Evolutionary conservation across 2,797 vertebrate genomes (phyloP), one percentile per base, ranked within the genome.

Genomic region (Phylloscopus collybita): DNA sequence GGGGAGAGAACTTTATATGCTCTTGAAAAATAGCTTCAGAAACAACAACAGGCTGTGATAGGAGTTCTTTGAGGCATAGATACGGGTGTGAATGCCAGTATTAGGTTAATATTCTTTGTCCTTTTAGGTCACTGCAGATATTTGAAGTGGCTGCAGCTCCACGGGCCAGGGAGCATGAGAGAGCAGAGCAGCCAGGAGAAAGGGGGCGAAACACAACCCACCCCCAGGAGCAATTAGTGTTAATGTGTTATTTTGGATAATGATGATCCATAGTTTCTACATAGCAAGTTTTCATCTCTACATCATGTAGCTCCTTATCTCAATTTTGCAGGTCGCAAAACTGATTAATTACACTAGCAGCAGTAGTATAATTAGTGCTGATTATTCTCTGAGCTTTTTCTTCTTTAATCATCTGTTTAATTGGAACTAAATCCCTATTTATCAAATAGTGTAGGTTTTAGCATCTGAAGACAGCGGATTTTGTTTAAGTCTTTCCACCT

Each of bases 401-500:
- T 84, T 92, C 88, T 95, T 92, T 94, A 94, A 89, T 91, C 90
- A 65, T 93, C 26, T 87, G 51, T 76, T 85, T 93, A 95, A 95
- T 94, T 94, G 67, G 78, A 91, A 85, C 73, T 66, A 93, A 94
- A 92, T 92, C 80, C 84, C 36, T 74, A 51, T 95, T 92, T 96
- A 92, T 92, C 88, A 87, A 93, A 54, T 80, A 70, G 11, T 6
- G 6, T 69, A 23, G 49, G 26, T 57, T 95, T 85, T 80, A 82
- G 34, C 38, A 74, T 78, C 53, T 30, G 74, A 86, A 94, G 51
- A 61, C 45, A 53, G 34, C 61, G 30, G 70, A 17, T 67, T 92
- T 91, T 61, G 17, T n/a, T 49, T 36, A 81, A 74, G 60, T 73
- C 69, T 64, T 79, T 92, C 71, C 42, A 90, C 60, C 74, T 74